Percentiles rank a stretch among this genome's conserved stretches.
Evolutionary conservation across 1,140 invertebrate genomes (phyloP).

Genomic region (Muscidifurax raptorellus): DNA sequence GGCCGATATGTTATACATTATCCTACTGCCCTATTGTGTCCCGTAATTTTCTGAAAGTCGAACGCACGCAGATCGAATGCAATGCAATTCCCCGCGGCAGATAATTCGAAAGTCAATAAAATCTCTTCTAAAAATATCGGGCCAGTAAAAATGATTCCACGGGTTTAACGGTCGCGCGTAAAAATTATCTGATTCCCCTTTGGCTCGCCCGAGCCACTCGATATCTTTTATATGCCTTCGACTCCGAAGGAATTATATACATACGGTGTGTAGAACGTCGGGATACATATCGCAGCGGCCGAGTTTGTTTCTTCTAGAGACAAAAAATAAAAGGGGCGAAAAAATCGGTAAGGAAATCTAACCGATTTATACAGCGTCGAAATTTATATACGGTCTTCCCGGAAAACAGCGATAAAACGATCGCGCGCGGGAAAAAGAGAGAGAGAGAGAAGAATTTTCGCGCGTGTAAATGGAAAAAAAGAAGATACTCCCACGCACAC

Average conservation of each 20-base stretch:
- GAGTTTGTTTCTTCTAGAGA: too few relatives aligned
- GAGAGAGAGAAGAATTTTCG: background rate
- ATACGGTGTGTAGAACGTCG: too few relatives aligned
- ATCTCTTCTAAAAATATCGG: background rate
- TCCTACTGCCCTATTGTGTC: too few relatives aligned
- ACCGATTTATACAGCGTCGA: background rate
- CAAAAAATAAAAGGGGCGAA: too few relatives aligned
- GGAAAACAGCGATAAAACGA: background rate
- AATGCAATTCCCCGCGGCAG: background rate
- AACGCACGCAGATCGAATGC: background rate
- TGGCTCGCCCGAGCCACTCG: background rate
- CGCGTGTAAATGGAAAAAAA: background rate
- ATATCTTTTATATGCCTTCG: background rate
- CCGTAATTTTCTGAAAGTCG: too few relatives aligned
- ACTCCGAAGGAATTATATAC: background rate
- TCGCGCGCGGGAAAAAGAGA: background rate
- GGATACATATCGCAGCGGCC: too few relatives aligned
- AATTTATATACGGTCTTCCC: background rate
- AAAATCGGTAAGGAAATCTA: background rate
- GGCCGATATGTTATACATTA: too few relatives aligned
- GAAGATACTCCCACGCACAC: background rate
- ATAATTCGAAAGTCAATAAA: background rate
- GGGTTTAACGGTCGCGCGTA: background rate
- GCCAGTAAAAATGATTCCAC: background rate
- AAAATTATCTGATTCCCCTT: background rate